Conservation (phyloP, 2,888 invertebrate genomes). For the Sarcophaga carnaria region DNA sequence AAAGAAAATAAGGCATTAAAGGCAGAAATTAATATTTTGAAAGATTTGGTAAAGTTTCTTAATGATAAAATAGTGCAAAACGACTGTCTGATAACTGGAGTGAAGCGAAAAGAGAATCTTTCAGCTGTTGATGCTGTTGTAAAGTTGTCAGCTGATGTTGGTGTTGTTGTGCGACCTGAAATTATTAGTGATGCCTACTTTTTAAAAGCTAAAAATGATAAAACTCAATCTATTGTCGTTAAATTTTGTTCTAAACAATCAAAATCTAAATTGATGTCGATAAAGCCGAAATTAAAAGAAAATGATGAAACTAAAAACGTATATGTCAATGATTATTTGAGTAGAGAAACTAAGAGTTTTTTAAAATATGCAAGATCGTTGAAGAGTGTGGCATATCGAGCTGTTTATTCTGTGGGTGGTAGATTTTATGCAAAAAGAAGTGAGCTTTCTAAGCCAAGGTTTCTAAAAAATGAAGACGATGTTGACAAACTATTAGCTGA, state of each 20-base stretch:
- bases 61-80: not conserved
- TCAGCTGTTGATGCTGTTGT: not conserved
- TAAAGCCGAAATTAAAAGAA: not conserved
- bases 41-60: not conserved
- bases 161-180: not conserved
- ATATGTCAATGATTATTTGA: slow-evolving; percentile 2
- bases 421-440: not conserved
- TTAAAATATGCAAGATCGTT: slow-evolving; percentile 2
- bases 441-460: not conserved
- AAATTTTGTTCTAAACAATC: not conserved
- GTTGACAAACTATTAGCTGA: not conserved
- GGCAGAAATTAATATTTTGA: too few species aligned
- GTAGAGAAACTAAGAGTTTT: not conserved
- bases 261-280: not conserved
- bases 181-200: not conserved
- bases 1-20: too few species aligned
- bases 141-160: not conserved
- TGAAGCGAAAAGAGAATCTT: not conserved
- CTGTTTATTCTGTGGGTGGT: not conserved
- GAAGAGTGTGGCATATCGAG: not conserved
- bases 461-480: not conserved
- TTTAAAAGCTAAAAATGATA: not conserved
- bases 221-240: not conserved
- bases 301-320: not conserved
- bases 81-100: not conserved